Conservation (phyloP, 2,797 vertebrate genomes). For the Melopsittacus undulatus region DNA sequence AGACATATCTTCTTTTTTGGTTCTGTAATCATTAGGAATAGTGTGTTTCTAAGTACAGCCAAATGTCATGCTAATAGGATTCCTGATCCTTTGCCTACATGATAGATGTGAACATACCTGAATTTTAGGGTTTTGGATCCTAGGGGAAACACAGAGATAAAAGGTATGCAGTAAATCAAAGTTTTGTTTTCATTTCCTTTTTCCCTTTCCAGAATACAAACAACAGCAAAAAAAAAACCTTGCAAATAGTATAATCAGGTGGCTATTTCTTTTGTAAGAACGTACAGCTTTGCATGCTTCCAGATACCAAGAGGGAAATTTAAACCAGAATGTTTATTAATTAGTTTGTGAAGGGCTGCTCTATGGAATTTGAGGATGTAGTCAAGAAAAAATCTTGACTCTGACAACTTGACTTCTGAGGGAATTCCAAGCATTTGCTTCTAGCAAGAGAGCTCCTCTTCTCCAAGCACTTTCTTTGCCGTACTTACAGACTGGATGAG, state of each 20-base stretch:
- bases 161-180: neutral
- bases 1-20: neutral
- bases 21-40: neutral
- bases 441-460: neutral
- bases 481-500: neutral
- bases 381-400: neutral
- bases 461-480: neutral
- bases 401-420: neutral
- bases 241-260: neutral
- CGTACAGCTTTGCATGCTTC: neutral
- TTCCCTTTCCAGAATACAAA: neutral
- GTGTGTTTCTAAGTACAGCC: neutral
- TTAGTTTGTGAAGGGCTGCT: neutral
- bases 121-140: neutral
- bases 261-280: neutral
- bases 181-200: neutral
- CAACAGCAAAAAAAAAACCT: neutral
- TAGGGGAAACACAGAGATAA: neutral
- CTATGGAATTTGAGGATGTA: neutral
- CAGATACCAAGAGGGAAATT: neutral
- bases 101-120: neutral
- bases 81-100: neutral
- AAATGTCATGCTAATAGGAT: neutral
- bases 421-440: slow-evolving; percentile 26
- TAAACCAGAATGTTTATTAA: neutral